Evolutionary conservation across 2,797 vertebrate species (phyloP), one percentile per base, ranked within the genome.

Genomic region (Bradypodion pumilum): DNA sequence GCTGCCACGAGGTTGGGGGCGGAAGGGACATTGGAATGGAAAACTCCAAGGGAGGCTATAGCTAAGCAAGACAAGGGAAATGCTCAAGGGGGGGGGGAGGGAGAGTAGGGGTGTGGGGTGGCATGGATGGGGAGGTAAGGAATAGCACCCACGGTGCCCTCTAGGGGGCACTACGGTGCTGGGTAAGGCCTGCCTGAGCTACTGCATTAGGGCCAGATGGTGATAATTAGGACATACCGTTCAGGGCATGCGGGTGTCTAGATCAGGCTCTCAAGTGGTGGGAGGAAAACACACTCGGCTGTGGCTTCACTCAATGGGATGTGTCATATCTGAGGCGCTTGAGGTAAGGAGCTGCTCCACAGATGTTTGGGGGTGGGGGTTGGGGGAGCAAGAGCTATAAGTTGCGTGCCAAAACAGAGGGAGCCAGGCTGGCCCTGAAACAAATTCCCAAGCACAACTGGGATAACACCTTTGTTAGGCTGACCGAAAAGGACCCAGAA

Each of bases 141-240:
- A 25, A 19, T 68, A 16, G 10, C 42, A 21, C 37, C 46, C 40
- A 12, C 2, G 10, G 40, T 13, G 32, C 63, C 65, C 84, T 76
- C 23, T 62, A 76, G 72, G 78, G 32, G 52, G 73, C 78, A 37
- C 73, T 85, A 52, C 70, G 78, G n/a, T 40, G 52, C n/a, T 76
- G 59, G 52, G 65, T 60, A 81, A 69, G 27, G 32, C 5, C 0
- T 29, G 65, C 3, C 29, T 16, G 65, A 27, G n/a, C 2, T 27
- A 32, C 16, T 29, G 65, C 32, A 25, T 56, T 15, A 10, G 25
- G 46, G 21, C 40, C 10, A 49, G 59, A 23, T 7, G 65, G 60
- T 8, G 77, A 32, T 7, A 21, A n/a, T 13, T 5, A 15, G 15
- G 27, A 56, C 8, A 29, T 37, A 15, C 72, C n/a, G 49, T 13